phyloP scores from a whole-genome alignment of 1,140 invertebrate species.

The Eumaeus atala region DNA sequence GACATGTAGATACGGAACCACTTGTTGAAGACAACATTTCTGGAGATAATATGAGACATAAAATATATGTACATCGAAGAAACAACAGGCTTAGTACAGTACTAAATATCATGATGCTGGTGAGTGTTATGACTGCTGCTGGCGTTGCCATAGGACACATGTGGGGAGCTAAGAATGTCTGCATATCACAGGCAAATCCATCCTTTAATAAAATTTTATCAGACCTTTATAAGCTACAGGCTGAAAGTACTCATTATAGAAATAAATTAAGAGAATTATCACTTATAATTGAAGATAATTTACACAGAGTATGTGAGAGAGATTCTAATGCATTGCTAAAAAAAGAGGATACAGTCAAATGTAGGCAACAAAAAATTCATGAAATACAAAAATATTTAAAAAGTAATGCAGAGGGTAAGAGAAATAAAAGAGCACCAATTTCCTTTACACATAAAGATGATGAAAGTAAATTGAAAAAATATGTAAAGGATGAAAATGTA shows the following conservation, averaged over 20 bases:
- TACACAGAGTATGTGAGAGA: constrained; percentile 54
- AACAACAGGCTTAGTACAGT: constrained; percentile 67
- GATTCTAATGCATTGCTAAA: constrained; percentile 57
- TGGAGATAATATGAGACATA: constrained; percentile 47
- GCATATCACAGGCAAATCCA: constrained; percentile 43
- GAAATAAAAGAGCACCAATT: neutral
- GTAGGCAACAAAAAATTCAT: constrained; percentile 17
- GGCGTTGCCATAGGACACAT: constrained; percentile 68
- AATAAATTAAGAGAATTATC: constrained; percentile 60
- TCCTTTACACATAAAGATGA: neutral
- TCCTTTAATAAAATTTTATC: constrained; percentile 67
- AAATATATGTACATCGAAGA: constrained; percentile 67
- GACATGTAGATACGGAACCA: constrained; percentile 14
- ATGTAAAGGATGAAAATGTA: neutral
- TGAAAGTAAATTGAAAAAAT: constrained; percentile 4
- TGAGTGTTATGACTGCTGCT: constrained; percentile 64
- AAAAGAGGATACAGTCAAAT: constrained; percentile 42
- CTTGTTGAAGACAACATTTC: constrained; percentile 44
- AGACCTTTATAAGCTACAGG: constrained; percentile 67
- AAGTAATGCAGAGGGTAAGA: constrained; percentile 6
- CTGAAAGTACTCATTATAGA: constrained; percentile 66
- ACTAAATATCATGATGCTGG: constrained; percentile 64
- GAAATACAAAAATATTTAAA: constrained; percentile 3
- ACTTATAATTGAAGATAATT: constrained; percentile 20
- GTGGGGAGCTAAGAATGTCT: constrained; percentile 69